Base-by-base conservation (phyloP, 2,113 vertebrate genomes). In the Osmerus eperlanus region DNA sequence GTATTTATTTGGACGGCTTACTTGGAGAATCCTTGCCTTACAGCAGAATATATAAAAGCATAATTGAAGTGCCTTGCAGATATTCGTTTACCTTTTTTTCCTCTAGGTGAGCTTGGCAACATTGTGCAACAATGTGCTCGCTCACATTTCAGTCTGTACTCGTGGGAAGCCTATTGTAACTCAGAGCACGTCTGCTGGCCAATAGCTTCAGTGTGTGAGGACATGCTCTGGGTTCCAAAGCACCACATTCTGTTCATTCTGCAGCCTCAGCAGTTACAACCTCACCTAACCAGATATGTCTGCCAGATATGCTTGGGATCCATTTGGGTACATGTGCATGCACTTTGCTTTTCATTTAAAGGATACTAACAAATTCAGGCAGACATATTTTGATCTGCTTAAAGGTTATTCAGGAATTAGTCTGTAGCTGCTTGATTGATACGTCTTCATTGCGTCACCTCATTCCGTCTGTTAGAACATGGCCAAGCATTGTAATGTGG, bases 191-290 rank as follows among this genome's bases (percentile, higher is more conserved):
- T 76, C 41, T 67, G 41, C 68, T 15, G 52, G 52, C 61, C 18
- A 16, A 69, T 12, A 69, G 36, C 70, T 79, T 61, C 51, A 54
- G 54, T 78, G 63, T 74, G 53, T 62, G 51, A 29, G 54, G n/a
- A 56, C 32, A n/a, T 32, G 63, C 63, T 65, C 18, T n/a, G n/a
- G n/a, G 51, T 75, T 12, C 15, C 21, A 62, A 77, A 71, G 62
- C 76, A 77, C 47, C 52, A 23, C 19, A 4, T 80, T 51, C 65
- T 62, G 3, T 78, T 73, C 69, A 63, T 67, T 72, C 52, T 84
- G 80, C 80, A 80, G 72, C 56, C 65, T 89, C 86, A 83, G 85
- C 83, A 76, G 67, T 56, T 73, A 79, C 28, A 18, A 19, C 28
- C 21, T 21, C 13, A 62, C 13, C 25, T 16, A 62, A 28, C 58